Evolutionary conservation across 1,140 invertebrate species (phyloP).

Genomic region (Chrysopa pallens): DNA sequence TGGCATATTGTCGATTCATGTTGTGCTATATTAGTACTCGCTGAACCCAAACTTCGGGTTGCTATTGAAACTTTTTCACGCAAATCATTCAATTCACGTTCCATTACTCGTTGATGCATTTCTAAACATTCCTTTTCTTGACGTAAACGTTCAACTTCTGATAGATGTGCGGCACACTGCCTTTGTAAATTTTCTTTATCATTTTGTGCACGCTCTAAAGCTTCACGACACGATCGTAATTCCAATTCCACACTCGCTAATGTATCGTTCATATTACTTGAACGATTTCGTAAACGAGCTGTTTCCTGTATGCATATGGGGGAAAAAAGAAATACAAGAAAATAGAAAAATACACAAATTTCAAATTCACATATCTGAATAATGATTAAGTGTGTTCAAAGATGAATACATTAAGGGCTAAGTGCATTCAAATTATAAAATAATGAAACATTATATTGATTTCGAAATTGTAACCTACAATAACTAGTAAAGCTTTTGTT

Average conservation of each 20-base stretch:
- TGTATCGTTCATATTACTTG: constrained; percentile 36
- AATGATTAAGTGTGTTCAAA: too few relatives aligned
- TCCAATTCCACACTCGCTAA: constrained; percentile 43
- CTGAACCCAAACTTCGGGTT: constrained; percentile 39
- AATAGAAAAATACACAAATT: constrained; percentile 1
- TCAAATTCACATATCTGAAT: too few relatives aligned
- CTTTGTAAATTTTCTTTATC: constrained; percentile 52
- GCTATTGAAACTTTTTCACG: constrained; percentile 43
- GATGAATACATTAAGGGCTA: too few relatives aligned
- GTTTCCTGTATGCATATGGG: constrained; percentile 25
- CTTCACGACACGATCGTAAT: constrained; percentile 39
- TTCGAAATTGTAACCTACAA: too few relatives aligned
- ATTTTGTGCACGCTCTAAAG: constrained; percentile 35
- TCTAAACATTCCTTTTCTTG: constrained; percentile 49
- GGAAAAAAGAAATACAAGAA: background rate
- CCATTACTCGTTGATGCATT: constrained; percentile 40
- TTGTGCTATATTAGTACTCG: constrained; percentile 45
- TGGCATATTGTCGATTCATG: constrained; percentile 46
- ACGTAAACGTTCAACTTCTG: constrained; percentile 45
- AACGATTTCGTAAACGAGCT: constrained; percentile 26
- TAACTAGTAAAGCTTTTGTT: too few relatives aligned
- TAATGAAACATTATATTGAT: too few relatives aligned
- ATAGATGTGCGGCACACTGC: constrained; percentile 38
- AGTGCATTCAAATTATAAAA: too few relatives aligned
- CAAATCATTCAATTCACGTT: constrained; percentile 42